These are phyloP conservation scores for Drosophila miranda DNA, from an alignment of 1,140 invertebrate genomes.

Conservation along the genomic window DNA sequence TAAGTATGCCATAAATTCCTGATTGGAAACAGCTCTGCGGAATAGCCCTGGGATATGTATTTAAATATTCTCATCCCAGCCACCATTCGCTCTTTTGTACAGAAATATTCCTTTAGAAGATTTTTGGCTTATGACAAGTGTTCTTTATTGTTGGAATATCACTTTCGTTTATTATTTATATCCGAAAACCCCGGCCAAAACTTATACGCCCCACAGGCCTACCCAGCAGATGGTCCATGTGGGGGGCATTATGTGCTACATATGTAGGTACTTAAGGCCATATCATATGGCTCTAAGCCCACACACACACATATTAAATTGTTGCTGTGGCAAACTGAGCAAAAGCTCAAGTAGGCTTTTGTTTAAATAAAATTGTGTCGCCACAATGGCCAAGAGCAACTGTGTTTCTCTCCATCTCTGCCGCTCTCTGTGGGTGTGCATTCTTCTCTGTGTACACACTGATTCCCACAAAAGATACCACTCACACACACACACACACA, in stretches of 20 bases:
- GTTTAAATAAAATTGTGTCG: conserved; percentile 76
- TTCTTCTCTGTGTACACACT: conserved; percentile 3
- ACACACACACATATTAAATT: conserved; percentile 53
- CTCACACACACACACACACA: conserved; percentile 2
- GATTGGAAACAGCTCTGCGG: too few relatives aligned
- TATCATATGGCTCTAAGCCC: conserved; percentile 6
- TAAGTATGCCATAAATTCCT: conserved; percentile 1
- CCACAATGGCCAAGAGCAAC: conserved; percentile 52
- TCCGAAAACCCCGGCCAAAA: neutral
- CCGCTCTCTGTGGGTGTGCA: neutral
- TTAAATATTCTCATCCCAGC: too few relatives aligned
- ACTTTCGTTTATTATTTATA: too few relatives aligned
- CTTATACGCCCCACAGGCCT: neutral
- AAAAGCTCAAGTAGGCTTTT: conserved; percentile 73
- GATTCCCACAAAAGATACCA: conserved; percentile 43
- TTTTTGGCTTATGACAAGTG: too few relatives aligned
- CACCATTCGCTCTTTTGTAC: too few relatives aligned
- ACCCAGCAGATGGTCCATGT: conserved; percentile 16
- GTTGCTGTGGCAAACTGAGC: conserved; percentile 59
- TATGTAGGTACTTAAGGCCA: conserved; percentile 1
- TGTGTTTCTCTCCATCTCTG: conserved; percentile 27
- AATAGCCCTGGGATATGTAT: too few relatives aligned
- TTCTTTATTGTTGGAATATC: too few relatives aligned
- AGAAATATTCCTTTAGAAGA: too few relatives aligned
- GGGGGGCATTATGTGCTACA: conserved; percentile 16